These are phyloP conservation scores for Tragulus kanchil DNA, from an alignment of 2,113 vertebrate species.

Conservation along the genomic window DNA sequence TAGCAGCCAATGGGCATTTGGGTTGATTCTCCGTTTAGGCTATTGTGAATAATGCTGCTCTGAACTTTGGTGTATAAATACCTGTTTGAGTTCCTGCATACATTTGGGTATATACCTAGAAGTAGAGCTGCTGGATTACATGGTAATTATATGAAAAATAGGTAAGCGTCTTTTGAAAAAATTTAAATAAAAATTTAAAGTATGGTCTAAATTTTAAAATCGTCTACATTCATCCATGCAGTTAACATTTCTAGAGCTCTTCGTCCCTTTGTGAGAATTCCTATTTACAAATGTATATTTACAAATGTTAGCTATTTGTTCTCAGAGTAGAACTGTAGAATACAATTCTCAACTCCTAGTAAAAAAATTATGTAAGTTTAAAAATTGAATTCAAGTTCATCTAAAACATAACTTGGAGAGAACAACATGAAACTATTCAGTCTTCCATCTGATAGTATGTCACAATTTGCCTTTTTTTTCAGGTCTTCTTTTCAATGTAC, in stretches of 20 bases:
- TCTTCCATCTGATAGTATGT: background rate
- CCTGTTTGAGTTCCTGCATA: background rate
- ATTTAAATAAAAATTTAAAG: slow-evolving; percentile 23
- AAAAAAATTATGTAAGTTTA: slow-evolving; percentile 44
- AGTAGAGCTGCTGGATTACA: background rate
- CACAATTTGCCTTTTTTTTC: slow-evolving; percentile 13
- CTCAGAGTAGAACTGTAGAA: slow-evolving; percentile 25
- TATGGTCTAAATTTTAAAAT: slow-evolving; percentile 26
- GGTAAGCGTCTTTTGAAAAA: slow-evolving; percentile 38
- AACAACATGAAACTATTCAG: slow-evolving; percentile 26
- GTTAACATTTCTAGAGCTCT: slow-evolving; percentile 8
- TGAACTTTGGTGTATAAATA: background rate
- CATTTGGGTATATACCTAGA: background rate
- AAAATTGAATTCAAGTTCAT: slow-evolving; percentile 24
- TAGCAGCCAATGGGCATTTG: background rate
- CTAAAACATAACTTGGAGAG: slow-evolving; percentile 56
- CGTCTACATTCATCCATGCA: background rate
- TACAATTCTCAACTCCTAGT: slow-evolving; percentile 37
- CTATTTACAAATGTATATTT: slow-evolving; percentile 18
- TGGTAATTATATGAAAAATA: slow-evolving; percentile 25
- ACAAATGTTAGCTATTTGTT: slow-evolving; percentile 44
- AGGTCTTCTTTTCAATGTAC: slow-evolving; percentile 21
- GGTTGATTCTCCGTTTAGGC: background rate
- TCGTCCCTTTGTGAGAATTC: slow-evolving; percentile 12
- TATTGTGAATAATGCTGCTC: background rate